Evolutionary conservation across 2,797 vertebrate species (phyloP).

Genomic region (Anabas testudineus): DNA sequence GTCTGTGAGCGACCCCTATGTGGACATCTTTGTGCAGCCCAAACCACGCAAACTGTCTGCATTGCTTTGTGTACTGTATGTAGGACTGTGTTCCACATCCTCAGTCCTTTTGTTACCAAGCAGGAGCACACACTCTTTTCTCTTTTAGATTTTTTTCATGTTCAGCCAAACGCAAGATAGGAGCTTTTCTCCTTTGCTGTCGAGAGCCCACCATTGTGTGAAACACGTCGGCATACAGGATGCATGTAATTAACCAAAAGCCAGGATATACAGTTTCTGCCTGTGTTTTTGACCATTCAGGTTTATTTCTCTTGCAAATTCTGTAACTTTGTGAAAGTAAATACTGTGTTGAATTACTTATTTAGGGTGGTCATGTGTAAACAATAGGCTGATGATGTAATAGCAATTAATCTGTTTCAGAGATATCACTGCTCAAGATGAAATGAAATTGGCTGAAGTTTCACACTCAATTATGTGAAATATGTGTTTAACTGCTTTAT

Average conservation of each 20-base stretch:
- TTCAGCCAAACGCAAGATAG: not conserved
- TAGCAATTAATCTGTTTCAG: slow-evolving; percentile 4
- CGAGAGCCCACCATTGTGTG: not conserved
- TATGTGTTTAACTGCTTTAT: slow-evolving; percentile 12
- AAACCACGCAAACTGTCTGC: too few relatives aligned
- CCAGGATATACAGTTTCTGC: too few relatives aligned
- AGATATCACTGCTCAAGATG: not conserved
- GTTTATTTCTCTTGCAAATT: not conserved
- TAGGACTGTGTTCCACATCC: too few relatives aligned
- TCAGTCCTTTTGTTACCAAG: too few relatives aligned
- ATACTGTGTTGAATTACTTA: not conserved
- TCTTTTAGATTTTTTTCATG: not conserved
- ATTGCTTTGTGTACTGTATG: too few relatives aligned
- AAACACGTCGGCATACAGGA: too few relatives aligned
- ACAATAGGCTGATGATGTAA: slow-evolving; percentile 20
- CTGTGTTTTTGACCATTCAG: not conserved
- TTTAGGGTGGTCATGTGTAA: slow-evolving; percentile 16
- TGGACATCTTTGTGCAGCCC: too few relatives aligned
- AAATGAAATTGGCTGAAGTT: slow-evolving; percentile 13
- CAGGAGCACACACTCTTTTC: too few relatives aligned
- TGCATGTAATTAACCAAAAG: not conserved
- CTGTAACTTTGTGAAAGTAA: not conserved
- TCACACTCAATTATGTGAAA: slow-evolving; percentile 15
- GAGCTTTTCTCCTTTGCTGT: not conserved
- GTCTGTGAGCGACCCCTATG: too few relatives aligned